Base-by-base conservation (phyloP, 2,797 vertebrate genomes). In the Manis javanica region DNA sequence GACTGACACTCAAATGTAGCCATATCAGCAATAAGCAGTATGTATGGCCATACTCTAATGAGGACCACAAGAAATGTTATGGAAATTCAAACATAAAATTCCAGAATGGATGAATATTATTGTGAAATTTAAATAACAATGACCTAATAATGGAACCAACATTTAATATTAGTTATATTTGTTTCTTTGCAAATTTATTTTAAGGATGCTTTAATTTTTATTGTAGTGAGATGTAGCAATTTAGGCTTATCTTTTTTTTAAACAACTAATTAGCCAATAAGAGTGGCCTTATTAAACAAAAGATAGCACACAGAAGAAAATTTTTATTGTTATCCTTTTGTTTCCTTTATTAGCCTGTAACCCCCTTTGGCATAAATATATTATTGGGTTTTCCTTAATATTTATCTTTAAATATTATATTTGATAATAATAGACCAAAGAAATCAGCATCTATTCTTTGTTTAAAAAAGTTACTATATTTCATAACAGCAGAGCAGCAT, bases 71-170 rank as follows among this genome's bases (percentile, higher is more conserved):
- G 74, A 95, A 90, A 91, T 84, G 90, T 91, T 91, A 95, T 92
- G 96, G 81, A 98, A 93, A 98, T 97, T 97, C 88, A 98, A 94
- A 98, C 94, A 64, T 53, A 96, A 98, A 98, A 95, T 90, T 89
- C 10, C 4, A 39, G 37, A 66, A 55, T 21, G 21, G 86, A 96
- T 97, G 78, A 97, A 97, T 97, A 98, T 88, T 95, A 97, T 98
- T 96, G 71, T 93, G 7, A 94, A 95, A 97, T 91, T 96, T 96
- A 97, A 97, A 98, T 96, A 90, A 92, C 96, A 95, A 94, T 85
- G 75, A 1, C 57, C 74, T 87, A 79, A 63, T 95, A 94, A 96
- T 93, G n/a, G 81, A 87, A 78, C 16, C 34, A 87, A 93, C 46
- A 29, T 79, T 57, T 83, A 95, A 23, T 85, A 91, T 84, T 96